Conservation (phyloP, 2,797 vertebrate species). For the Nothura maculosa region DNA sequence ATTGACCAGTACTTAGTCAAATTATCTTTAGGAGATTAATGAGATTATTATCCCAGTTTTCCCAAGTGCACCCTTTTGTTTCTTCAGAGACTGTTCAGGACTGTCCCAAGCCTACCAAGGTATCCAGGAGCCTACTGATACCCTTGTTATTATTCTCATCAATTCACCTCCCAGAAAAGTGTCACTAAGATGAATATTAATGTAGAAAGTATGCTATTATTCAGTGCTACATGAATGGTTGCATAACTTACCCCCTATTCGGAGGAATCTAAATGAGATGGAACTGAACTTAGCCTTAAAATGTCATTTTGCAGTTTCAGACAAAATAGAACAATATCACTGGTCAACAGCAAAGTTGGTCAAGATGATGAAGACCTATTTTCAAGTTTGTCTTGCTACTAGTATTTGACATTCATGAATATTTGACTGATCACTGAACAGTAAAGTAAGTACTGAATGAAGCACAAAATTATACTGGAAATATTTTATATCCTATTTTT, state of each 20-base stretch:
- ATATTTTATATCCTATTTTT: neutral
- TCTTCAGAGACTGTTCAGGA: neutral
- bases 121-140: neutral
- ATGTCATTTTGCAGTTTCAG: neutral
- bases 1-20: neutral
- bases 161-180: neutral
- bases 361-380: neutral
- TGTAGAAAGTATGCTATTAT: rapidly evolving
- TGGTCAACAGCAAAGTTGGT: neutral
- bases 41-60: neutral
- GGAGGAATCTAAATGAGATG: neutral
- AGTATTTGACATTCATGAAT: neutral
- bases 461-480: neutral
- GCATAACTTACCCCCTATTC: neutral
- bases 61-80: rapidly evolving
- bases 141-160: neutral
- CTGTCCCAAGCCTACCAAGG: no score
- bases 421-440: neutral
- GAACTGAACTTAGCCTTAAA: neutral
- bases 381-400: slow-evolving; percentile 5
- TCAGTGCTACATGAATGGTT: neutral
- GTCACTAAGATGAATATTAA: neutral
- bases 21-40: neutral
- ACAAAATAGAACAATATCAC: neutral
- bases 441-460: neutral